phyloP scores from a whole-genome alignment of 1,140 invertebrate genomes.

The Nymphalis io region DNA sequence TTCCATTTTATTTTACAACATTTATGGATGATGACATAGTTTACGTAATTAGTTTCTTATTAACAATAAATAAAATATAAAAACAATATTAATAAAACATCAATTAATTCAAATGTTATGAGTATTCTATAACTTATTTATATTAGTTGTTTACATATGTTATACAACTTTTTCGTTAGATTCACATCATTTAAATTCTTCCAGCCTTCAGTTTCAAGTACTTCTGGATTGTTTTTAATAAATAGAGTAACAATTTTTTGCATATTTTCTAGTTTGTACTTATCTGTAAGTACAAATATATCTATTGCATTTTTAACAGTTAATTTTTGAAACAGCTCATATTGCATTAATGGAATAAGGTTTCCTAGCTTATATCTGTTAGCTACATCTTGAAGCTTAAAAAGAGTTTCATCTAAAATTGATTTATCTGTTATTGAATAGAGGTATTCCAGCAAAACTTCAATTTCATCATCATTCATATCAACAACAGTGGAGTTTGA shows the following conservation, averaged over 20 bases:
- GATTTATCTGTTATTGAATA: slow-evolving; percentile 61
- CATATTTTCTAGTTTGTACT: slow-evolving; percentile 54
- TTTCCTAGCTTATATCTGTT: slow-evolving; percentile 54
- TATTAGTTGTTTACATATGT: too few species aligned
- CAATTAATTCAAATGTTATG: not conserved
- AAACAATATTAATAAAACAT: not conserved
- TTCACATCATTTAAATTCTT: slow-evolving; percentile 56
- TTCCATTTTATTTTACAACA: too few species aligned
- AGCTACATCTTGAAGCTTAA: slow-evolving; percentile 50
- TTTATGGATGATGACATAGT: not conserved
- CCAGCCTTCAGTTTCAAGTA: slow-evolving; percentile 60
- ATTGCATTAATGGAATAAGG: slow-evolving; percentile 46
- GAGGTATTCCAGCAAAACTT: slow-evolving; percentile 58
- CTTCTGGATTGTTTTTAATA: slow-evolving; percentile 53
- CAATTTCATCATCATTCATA: slow-evolving; percentile 52
- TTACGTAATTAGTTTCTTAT: not conserved
- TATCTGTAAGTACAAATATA: slow-evolving; percentile 57
- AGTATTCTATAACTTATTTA: too few species aligned
- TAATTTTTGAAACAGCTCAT: slow-evolving; percentile 48
- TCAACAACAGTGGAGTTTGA: slow-evolving; percentile 45
- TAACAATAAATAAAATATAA: not conserved
- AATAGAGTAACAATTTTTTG: slow-evolving; percentile 51
- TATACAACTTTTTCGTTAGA: slow-evolving; percentile 59
- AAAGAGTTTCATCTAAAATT: slow-evolving; percentile 44
- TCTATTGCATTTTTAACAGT: slow-evolving; percentile 59